A percentile compares a stretch with the other conserved stretches of the same genome.
phyloP scores from a whole-genome alignment of 2,888 invertebrate species.

The Melangyna quadrimaculata region DNA sequence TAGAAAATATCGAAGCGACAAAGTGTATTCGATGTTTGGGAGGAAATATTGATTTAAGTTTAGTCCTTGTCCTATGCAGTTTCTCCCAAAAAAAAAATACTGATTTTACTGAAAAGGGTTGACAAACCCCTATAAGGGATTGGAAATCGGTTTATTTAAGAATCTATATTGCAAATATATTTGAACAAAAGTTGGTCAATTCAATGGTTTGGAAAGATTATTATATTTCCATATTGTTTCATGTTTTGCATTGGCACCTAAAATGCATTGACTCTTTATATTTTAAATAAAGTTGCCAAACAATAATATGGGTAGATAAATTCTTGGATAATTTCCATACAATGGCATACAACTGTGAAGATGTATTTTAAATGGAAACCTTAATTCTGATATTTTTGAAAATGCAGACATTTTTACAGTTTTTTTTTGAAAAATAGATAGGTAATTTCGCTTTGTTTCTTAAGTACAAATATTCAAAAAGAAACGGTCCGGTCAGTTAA shows the following conservation, averaged over 20 bases:
- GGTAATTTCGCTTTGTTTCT: too few species aligned
- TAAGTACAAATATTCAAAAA: too few species aligned
- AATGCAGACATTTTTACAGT: too few species aligned
- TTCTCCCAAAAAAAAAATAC: slow-evolving; percentile 3
- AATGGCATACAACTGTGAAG: too few species aligned
- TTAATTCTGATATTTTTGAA: too few species aligned
- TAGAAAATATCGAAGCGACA: neutral
- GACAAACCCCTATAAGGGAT: slow-evolving; percentile 29
- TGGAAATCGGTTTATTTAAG: slow-evolving; percentile 8
- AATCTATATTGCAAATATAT: neutral
- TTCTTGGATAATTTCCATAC: too few species aligned
- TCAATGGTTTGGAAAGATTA: neutral
- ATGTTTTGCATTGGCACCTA: neutral
- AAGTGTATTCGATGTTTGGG: neutral
- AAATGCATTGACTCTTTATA: neutral
- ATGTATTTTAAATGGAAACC: too few species aligned
- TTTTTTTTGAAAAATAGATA: too few species aligned
- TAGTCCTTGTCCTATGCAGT: slow-evolving; percentile 7
- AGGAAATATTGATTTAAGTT: slow-evolving; percentile 49
- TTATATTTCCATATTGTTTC: neutral
- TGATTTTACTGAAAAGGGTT: slow-evolving; percentile 13
- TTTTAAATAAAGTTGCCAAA: neutral
- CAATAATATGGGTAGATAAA: neutral
- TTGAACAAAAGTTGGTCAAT: neutral
- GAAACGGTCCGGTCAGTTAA: too few species aligned